These are phyloP conservation scores for Lepus oiostolus DNA, from an alignment of 2,797 vertebrate genomes.

Conservation along the genomic window DNA sequence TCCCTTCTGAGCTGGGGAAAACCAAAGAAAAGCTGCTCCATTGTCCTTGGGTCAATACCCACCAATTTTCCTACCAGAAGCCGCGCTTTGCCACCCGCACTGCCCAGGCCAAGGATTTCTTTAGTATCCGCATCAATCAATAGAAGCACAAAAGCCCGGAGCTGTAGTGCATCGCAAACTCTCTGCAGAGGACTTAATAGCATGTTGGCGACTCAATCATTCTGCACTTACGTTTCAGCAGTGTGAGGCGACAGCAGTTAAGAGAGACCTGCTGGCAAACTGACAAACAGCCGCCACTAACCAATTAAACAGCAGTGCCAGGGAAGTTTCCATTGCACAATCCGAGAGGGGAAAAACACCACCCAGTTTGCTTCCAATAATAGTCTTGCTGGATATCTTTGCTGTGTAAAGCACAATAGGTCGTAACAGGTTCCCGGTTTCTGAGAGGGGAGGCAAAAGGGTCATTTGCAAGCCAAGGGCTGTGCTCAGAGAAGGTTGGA, in stretches of 20 bases:
- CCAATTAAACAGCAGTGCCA: slow-evolving; percentile 85
- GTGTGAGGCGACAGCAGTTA: slow-evolving; percentile 87
- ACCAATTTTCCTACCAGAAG: slow-evolving; percentile 80
- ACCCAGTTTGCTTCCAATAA: slow-evolving; percentile 73
- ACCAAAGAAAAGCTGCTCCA: slow-evolving; percentile 47
- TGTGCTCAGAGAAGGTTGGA: neutral
- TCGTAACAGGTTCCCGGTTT: slow-evolving; percentile 41
- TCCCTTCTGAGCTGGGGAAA: slow-evolving; percentile 62
- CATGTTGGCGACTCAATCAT: slow-evolving; percentile 87
- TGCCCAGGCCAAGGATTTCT: slow-evolving; percentile 83
- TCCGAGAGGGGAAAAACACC: slow-evolving; percentile 73
- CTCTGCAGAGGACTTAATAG: slow-evolving; percentile 86
- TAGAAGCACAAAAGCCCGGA: slow-evolving; percentile 85
- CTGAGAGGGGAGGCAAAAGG: slow-evolving; percentile 46
- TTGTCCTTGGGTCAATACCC: slow-evolving; percentile 61
- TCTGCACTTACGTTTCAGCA: slow-evolving; percentile 86
- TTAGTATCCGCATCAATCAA: slow-evolving; percentile 86
- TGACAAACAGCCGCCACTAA: slow-evolving; percentile 87
- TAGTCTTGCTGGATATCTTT: slow-evolving; percentile 72
- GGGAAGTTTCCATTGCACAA: slow-evolving; percentile 81
- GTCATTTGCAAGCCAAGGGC: slow-evolving; percentile 68
- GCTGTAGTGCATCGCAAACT: slow-evolving; percentile 83
- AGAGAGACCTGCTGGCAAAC: slow-evolving; percentile 88
- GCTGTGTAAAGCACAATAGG: slow-evolving; percentile 44
- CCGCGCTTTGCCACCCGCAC: slow-evolving; percentile 68